Conservation (phyloP, 2,888 invertebrate species). For the Agrochola litura region DNA sequence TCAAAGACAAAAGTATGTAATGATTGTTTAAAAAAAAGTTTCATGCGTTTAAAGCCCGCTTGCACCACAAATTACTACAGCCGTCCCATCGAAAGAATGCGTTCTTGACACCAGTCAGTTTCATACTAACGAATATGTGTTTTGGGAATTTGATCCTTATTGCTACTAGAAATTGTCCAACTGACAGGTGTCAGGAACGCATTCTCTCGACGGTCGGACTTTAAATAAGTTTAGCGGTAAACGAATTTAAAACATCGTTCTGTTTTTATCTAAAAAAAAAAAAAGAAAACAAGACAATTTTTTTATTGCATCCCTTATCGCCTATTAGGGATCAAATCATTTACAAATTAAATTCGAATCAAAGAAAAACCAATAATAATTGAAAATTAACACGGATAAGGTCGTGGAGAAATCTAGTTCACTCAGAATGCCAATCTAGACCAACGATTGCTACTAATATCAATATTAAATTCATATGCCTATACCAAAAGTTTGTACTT, state of each 20-base stretch:
- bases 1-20: not conserved
- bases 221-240: not conserved
- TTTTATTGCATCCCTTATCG: no score
- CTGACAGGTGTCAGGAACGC: no score
- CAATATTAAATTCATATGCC: not conserved
- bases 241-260: not conserved
- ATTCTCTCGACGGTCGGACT: no score
- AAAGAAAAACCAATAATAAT: not conserved
- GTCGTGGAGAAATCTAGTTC: not conserved
- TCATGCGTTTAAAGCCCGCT: no score
- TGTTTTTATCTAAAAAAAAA: not conserved
- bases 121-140: no score
- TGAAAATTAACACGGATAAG: not conserved
- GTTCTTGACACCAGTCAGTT: no score
- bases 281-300: no score
- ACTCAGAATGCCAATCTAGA: not conserved
- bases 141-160: no score
- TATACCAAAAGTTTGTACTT: not conserved
- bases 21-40: not conserved
- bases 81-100: no score
- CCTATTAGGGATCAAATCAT: not conserved
- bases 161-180: no score
- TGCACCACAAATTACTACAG: no score
- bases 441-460: not conserved
- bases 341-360: not conserved